Evolutionary conservation across 2,888 invertebrate genomes (phyloP), one percentile per base, ranked within the genome.

Genomic region (Cryptocheilus praepositus): DNA sequence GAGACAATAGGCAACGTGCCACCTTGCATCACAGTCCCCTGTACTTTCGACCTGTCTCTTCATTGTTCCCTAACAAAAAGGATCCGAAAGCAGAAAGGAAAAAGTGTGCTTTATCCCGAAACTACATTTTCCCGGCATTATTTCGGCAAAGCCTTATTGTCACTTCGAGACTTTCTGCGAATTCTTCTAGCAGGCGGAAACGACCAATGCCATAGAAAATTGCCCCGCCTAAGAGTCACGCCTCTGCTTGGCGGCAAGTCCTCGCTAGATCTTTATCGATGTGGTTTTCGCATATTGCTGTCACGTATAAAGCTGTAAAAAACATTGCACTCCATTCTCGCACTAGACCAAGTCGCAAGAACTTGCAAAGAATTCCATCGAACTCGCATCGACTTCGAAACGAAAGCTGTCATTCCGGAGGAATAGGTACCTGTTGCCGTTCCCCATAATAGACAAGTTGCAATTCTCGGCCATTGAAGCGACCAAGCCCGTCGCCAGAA

Each of bases 81-180:
- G 62, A 36, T 44, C 43, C 21, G 55, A 16, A 19, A 57, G 57
- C 25, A 16, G 44, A 46, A 52, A 52, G 43, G 28, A 52, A 58
- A 62, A 52, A 45, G 16, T 44, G 25, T 55, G 61, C 67, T 49
- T 45, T 3, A 51, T 57, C 70, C 63, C 46, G 59, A 69, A 63
- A 59, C 52, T 66, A 59, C 67, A 72, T 63, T 74, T 73, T 70
- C 59, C 61, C 52, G 59, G 67, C 64, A 73, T 77, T 72, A 76
- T 77, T 73, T 77, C 67, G 67, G 77, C 66, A 80, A 73, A 76
- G 65, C 79, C 69, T 74, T 69, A 83, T 80, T 81, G 81, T 83
- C 69, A 77, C 56, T 67, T 60, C 66, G 46, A 61, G 62, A 67
- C 36, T 44, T 68, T 68, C 53, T 15, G 8, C 56, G 60, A 59